These are phyloP conservation scores for Pachliopta kotzebuea DNA, from an alignment of 2,888 invertebrate species.

Conservation along the genomic window DNA sequence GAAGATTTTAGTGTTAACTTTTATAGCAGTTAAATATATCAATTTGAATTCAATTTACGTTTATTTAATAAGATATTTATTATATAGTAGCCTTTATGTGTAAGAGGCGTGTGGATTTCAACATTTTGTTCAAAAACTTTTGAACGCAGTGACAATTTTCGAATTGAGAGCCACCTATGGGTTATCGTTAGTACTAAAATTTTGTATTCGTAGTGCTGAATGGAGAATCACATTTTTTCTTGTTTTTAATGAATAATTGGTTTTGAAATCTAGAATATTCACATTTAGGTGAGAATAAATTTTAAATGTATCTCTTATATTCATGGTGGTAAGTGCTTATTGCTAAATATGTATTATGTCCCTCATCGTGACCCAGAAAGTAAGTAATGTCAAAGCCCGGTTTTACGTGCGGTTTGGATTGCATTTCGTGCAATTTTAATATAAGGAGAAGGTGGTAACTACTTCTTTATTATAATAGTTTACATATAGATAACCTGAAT, in stretches of 20 bases:
- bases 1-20: neutral
- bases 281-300: conserved; percentile 64
- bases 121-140: neutral
- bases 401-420: conserved; percentile 62
- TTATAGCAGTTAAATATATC: no score
- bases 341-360: conserved; percentile 43
- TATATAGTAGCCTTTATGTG: no score
- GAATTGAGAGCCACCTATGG: conserved; percentile 52
- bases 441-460: conserved; percentile 33
- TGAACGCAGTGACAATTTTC: conserved; percentile 48
- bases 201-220: conserved; percentile 80
- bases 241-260: conserved; percentile 75
- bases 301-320: conserved; percentile 33
- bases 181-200: conserved; percentile 66
- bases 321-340: conserved; percentile 18
- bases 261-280: conserved; percentile 68
- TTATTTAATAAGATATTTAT: no score
- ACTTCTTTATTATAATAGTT: conserved; percentile 8
- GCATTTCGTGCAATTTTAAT: conserved; percentile 48
- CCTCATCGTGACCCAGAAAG: conserved; percentile 70
- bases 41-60: no score
- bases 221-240: conserved; percentile 76
- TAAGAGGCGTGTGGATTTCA: no score
- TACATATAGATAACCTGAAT: neutral
- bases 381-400: conserved; percentile 73